These are phyloP conservation scores for Patella caerulea DNA, from an alignment of 2,888 invertebrate genomes.

Conservation along the genomic window DNA sequence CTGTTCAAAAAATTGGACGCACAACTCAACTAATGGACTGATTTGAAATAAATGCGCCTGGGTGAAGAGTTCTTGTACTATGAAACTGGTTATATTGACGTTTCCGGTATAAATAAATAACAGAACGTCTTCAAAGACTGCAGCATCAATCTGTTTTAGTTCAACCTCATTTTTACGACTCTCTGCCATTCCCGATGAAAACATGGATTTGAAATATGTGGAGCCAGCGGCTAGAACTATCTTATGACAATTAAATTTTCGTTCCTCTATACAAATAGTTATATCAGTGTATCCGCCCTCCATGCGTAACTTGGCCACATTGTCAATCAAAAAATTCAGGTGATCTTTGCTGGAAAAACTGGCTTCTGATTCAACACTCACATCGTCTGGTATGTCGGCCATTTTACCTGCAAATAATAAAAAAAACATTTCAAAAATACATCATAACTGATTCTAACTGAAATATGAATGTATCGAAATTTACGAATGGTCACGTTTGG, in stretches of 20 bases:
- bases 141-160: constrained; percentile 56
- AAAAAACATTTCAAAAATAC: too few relatives aligned
- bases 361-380: constrained; percentile 13
- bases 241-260: constrained; percentile 59
- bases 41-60: constrained; percentile 61
- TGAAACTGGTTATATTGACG: constrained; percentile 49
- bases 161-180: constrained; percentile 56
- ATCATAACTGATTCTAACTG: too few relatives aligned
- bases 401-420: background rate
- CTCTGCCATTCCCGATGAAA: constrained; percentile 66
- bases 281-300: constrained; percentile 61
- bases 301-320: constrained; percentile 56
- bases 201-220: constrained; percentile 64
- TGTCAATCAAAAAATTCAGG: constrained; percentile 54
- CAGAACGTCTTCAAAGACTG: constrained; percentile 58
- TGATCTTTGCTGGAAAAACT: constrained; percentile 56
- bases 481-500: too few relatives aligned
- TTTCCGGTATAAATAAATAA: constrained; percentile 62
- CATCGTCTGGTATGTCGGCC: background rate
- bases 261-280: constrained; percentile 52
- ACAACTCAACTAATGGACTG: constrained; percentile 47
- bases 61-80: constrained; percentile 59
- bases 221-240: constrained; percentile 64
- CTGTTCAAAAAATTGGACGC: constrained; percentile 58
- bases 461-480: too few relatives aligned